These are phyloP conservation scores for Nyctibius bracteatus DNA, from an alignment of 2,113 vertebrate genomes.

Conservation along the genomic window DNA sequence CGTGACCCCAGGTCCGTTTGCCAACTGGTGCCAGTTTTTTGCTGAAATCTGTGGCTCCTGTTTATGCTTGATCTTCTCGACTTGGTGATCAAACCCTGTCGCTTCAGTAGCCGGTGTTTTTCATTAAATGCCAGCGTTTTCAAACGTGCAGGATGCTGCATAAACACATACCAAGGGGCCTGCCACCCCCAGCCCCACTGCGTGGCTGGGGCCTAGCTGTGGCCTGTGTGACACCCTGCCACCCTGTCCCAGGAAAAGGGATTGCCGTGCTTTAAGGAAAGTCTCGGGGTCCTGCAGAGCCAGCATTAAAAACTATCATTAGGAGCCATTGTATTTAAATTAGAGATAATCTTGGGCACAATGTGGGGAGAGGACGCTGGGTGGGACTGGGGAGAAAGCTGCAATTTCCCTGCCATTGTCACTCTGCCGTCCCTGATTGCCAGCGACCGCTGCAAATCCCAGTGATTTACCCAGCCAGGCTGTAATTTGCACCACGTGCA, in stretches of 20 bases:
- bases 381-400: constrained; percentile 67
- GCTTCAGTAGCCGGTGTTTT: not conserved
- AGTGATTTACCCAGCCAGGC: constrained; percentile 62
- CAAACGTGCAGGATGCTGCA: not conserved
- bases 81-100: not conserved
- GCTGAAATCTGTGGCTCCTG: not conserved
- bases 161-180: not conserved
- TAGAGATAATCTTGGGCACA: constrained; percentile 70
- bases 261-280: not conserved
- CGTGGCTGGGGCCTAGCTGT: accelerated
- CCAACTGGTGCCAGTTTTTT: not conserved
- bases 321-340: constrained; percentile 74
- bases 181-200: not conserved
- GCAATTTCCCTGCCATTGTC: constrained; percentile 71
- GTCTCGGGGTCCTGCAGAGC: constrained; percentile 30
- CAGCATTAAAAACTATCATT: constrained; percentile 64
- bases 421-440: constrained; percentile 49
- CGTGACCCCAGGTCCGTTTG: not conserved
- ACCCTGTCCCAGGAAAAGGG: not conserved
- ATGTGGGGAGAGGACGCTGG: constrained; percentile 50
- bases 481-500: constrained; percentile 69
- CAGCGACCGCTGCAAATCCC: constrained; percentile 51
- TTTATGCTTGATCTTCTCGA: not conserved
- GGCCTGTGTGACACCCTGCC: not conserved
- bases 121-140: not conserved